Evolutionary conservation across 2,113 vertebrate genomes (phyloP), one percentile per base, ranked within the genome.

Genomic region (Sphaerodactylus townsendi): DNA sequence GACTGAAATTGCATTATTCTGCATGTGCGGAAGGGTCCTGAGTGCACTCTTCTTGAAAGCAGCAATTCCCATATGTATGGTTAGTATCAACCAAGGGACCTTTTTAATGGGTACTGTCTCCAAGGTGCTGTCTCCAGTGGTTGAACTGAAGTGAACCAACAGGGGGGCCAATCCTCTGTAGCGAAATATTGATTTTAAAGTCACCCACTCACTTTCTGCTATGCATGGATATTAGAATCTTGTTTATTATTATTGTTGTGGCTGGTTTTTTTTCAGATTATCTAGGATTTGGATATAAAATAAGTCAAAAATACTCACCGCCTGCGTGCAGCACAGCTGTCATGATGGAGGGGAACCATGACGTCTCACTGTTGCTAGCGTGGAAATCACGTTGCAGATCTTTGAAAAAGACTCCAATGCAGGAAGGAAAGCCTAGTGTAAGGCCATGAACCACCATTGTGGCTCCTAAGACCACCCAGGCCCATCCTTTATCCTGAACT

Each of bases 271-370:
- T 62, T 28, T 8, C 59, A 62, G 59, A 62, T 62, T 62, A 7
- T 28, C 59, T 62, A 62, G 59, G 59, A 28, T 28, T 35, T 30
- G 33, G 1, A 39, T 62, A n/a, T n/a, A 11, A 17, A 76, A 50
- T 13, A 35, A 79, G 25, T 23, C 59, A 48, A 59, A 77, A 76
- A 50, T 28, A 91, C 96, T 95, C 91, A 99, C 98, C 98, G 73
- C 98, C 98, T 9, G 96, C 97, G 0, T 99, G 96, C 53, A 99
- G 94, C 90, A 96, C 95, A 1, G 98, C 97, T 0, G 93, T 97
- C 96, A 97, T 96, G 92, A 99, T 98, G 92, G 98, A 98, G 0
- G 98, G 98, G 87, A 99, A 97, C 98, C 98, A 99, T 0, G 98
- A 99, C 0, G 97, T 99, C 91, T 98, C 92, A 0, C 97, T 98